Conservation (phyloP, 2,797 vertebrate species). For the Lycodopsis pacificus region DNA sequence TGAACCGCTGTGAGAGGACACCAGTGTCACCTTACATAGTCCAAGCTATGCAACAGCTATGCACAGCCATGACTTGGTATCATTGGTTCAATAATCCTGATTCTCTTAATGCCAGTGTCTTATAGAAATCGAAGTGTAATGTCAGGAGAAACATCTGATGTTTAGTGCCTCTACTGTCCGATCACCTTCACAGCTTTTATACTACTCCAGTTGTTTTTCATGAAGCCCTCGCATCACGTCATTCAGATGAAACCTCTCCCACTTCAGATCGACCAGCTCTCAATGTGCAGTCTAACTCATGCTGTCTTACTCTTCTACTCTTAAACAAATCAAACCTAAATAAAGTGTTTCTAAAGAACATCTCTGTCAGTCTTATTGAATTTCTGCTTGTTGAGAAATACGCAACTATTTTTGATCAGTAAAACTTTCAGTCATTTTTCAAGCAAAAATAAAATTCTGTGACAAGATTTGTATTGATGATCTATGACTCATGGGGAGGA, state of each 20-base stretch:
- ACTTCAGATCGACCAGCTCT: slow-evolving; percentile 40
- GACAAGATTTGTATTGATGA: background rate
- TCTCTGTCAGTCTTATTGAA: background rate
- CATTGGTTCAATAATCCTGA: slow-evolving; percentile 1
- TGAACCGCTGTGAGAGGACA: slow-evolving; percentile 29
- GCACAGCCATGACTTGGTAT: background rate
- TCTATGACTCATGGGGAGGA: background rate
- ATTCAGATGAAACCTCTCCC: slow-evolving; percentile 25
- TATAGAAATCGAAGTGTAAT: slow-evolving; percentile 26
- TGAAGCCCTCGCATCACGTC: slow-evolving; percentile 32
- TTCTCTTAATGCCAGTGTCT: slow-evolving; percentile 36
- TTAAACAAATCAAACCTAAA: slow-evolving; percentile 75
- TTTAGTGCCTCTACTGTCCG: slow-evolving; percentile 59
- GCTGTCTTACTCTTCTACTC: slow-evolving; percentile 71
- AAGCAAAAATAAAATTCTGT: background rate
- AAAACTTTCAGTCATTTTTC: background rate
- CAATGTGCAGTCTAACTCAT: slow-evolving; percentile 80
- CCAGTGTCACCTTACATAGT: slow-evolving; percentile 22
- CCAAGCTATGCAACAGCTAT: slow-evolving; percentile 52
- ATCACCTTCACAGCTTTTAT: slow-evolving; percentile 48
- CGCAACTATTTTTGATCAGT: background rate
- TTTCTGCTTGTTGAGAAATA: background rate
- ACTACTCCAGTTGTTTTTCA: slow-evolving; percentile 26
- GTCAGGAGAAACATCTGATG: slow-evolving; percentile 44
- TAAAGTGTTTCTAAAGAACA: slow-evolving; percentile 40